These are phyloP conservation scores for Tinamus major DNA, from an alignment of 2,797 vertebrate genomes.

Conservation along the genomic window DNA sequence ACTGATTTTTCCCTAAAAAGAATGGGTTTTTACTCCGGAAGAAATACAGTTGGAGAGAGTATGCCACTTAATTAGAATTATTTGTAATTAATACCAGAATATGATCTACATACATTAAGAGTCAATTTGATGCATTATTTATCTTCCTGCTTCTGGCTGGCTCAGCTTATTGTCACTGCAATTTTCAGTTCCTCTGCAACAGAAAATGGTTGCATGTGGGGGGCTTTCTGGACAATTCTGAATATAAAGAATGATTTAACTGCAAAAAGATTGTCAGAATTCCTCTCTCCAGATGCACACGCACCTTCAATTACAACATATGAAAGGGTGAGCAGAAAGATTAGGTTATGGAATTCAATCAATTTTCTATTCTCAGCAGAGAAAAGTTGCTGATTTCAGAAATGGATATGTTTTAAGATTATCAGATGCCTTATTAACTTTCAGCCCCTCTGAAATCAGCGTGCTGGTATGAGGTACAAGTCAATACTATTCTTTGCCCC, in stretches of 20 bases:
- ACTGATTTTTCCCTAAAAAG: neutral
- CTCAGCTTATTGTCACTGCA: slow-evolving; percentile 27
- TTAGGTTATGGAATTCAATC: slow-evolving; percentile 22
- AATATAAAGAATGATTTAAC: slow-evolving; percentile 19
- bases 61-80: slow-evolving; percentile 24
- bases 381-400: slow-evolving; percentile 24
- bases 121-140: slow-evolving; percentile 51
- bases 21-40: neutral
- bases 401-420: neutral
- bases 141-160: slow-evolving; percentile 8
- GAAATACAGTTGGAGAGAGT: neutral
- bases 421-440: slow-evolving; percentile 6
- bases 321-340: slow-evolving; percentile 38
- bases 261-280: slow-evolving; percentile 23
- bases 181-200: slow-evolving; percentile 32
- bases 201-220: neutral
- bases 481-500: neutral
- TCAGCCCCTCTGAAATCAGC: slow-evolving; percentile 8
- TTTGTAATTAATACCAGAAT: slow-evolving; percentile 31
- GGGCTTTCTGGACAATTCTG: neutral
- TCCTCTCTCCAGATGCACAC: neutral
- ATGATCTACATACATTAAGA: slow-evolving; percentile 38
- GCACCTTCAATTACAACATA: neutral
- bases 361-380: slow-evolving; percentile 29
- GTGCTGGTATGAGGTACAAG: neutral